phyloP scores from a whole-genome alignment of 53 echinoderm and acorn worm genomes.

The Astropecten irregularis region DNA sequence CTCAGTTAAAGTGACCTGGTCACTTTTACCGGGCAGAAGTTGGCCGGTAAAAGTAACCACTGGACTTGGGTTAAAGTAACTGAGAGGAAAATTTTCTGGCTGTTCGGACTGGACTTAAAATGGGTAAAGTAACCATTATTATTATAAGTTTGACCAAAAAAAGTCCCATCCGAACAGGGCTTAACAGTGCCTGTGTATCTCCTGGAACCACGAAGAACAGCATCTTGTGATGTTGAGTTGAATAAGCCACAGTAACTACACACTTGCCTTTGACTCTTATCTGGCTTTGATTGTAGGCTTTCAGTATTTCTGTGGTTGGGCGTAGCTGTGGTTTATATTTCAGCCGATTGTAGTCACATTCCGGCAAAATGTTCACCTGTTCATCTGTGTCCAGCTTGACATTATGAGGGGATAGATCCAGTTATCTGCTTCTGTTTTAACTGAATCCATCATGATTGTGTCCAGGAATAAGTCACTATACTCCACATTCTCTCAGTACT shows the following conservation, averaged over 20 bases:
- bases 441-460: constrained; percentile 1
- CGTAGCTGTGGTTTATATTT: constrained; percentile 2
- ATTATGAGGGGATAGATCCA: constrained; percentile 6
- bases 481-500: background rate
- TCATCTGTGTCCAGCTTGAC: background rate
- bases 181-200: constrained; percentile 6
- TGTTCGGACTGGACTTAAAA: too few relatives aligned
- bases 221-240: background rate
- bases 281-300: constrained; percentile 32
- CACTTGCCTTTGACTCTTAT: constrained; percentile 25
- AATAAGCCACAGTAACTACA: constrained; percentile 8
- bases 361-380: constrained; percentile 13
- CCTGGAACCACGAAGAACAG: constrained; percentile 15
- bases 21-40: too few relatives aligned
- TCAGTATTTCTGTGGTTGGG: background rate
- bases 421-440: background rate
- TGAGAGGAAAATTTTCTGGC: too few relatives aligned
- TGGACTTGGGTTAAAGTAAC: too few relatives aligned
- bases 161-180: too few relatives aligned
- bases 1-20: too few relatives aligned
- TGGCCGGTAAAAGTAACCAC: too few relatives aligned
- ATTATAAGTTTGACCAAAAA: too few relatives aligned
- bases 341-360: constrained; percentile 1
- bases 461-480: background rate
- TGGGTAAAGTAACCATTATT: too few relatives aligned